These are phyloP conservation scores for Trimorus sp. DNA, from an alignment of 2,888 invertebrate genomes.

Conservation along the genomic window DNA sequence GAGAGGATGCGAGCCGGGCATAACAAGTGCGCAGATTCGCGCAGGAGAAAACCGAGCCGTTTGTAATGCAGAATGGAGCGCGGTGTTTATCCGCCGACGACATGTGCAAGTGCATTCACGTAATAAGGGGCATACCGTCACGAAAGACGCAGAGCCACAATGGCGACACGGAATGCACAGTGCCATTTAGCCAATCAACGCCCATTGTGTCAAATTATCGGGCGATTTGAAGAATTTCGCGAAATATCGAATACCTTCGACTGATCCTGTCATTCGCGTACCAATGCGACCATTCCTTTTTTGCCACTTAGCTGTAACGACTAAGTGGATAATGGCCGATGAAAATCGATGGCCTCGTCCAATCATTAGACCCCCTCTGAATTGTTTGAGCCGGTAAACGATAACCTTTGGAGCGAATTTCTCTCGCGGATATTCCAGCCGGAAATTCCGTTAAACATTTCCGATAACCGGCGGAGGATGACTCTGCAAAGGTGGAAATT, in stretches of 20 bases:
- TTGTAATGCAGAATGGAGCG: constrained; percentile 40
- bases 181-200: neutral
- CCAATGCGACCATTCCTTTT: too few species aligned
- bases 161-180: neutral
- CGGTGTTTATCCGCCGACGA: constrained; percentile 31
- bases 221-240: neutral
- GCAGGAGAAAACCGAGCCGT: constrained; percentile 23
- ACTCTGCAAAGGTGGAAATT: too few species aligned
- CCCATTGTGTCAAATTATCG: neutral
- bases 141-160: constrained; percentile 30
- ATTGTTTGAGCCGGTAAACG: neutral
- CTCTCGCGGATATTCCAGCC: neutral
- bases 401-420: neutral
- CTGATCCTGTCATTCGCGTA: too few species aligned
- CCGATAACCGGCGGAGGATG: neutral
- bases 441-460: neutral
- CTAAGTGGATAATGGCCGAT: too few species aligned
- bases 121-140: constrained; percentile 45
- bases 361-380: neutral
- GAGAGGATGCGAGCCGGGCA: constrained; percentile 12
- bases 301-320: too few species aligned
- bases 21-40: constrained; percentile 8
- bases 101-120: constrained; percentile 49
- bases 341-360: too few species aligned
- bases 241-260: too few species aligned